Evolutionary conservation across 1,140 invertebrate species (phyloP).

Genomic region (Sipha flava): DNA sequence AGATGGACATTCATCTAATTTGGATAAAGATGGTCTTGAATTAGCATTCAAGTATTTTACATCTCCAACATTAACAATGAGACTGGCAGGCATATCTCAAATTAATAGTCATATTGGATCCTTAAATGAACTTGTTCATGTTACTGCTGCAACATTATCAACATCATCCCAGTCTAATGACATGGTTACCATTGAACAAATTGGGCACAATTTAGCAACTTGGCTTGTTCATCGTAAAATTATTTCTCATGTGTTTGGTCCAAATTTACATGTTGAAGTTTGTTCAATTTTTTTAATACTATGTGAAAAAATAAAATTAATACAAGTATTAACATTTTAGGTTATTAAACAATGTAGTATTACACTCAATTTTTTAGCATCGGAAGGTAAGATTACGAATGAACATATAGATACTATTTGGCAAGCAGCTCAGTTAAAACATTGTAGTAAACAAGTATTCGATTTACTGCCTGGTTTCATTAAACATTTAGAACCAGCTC

Average conservation of each 20-base stretch:
- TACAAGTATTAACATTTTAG: slow-evolving; percentile 43
- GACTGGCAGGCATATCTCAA: slow-evolving; percentile 82
- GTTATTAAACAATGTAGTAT: slow-evolving; percentile 91
- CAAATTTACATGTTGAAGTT: slow-evolving; percentile 89
- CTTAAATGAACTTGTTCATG: slow-evolving; percentile 77
- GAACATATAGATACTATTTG: slow-evolving; percentile 89
- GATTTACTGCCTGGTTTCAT: slow-evolving; percentile 82
- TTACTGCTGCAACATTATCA: slow-evolving; percentile 2
- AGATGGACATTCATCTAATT: slow-evolving; percentile 76
- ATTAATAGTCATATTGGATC: slow-evolving; percentile 88
- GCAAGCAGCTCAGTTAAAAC: slow-evolving; percentile 86
- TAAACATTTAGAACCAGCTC: slow-evolving; percentile 76
- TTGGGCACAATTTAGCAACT: slow-evolving; percentile 72
- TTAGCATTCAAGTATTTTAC: slow-evolving; percentile 92
- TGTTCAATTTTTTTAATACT: slow-evolving; percentile 33
- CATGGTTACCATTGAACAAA: slow-evolving; percentile 68
- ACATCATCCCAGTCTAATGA: slow-evolving; percentile 54
- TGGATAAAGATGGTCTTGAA: slow-evolving; percentile 80
- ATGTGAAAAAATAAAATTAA: not conserved
- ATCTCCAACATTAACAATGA: slow-evolving; percentile 84
- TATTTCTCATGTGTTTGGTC: slow-evolving; percentile 89
- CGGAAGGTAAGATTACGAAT: slow-evolving; percentile 80
- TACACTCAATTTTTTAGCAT: slow-evolving; percentile 82
- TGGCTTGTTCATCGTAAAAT: slow-evolving; percentile 88
- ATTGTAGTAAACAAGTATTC: slow-evolving; percentile 86